Base-by-base conservation (phyloP, 2,888 invertebrate genomes). In the Bibio marci region DNA sequence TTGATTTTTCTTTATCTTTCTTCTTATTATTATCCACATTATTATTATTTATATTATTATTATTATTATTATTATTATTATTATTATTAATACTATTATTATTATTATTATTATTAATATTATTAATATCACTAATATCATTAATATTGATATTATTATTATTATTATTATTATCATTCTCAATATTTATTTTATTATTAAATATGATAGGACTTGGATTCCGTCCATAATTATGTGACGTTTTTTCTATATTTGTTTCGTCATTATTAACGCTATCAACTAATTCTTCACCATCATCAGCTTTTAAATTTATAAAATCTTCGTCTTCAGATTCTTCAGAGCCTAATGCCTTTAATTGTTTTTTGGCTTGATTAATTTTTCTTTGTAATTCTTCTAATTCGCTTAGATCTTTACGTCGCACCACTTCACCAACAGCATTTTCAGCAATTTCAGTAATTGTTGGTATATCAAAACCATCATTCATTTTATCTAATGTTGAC, bases 371-470 rank as follows among this genome's bases (percentile, higher is more conserved):
- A 47, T 60, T 63, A 38, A 78, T 76, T 57, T 74, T 73, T 45
- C 67, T 70, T 59, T 78, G 76, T 46, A 77, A 70, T 48, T 66
- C 64, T 19, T 63, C 61, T 39, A 70, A 52, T 47, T 69, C 66
- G 11, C 61, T 61, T 28, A 67, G 59, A 47, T 64, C 68, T 27
- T 59, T 56, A 15, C 60, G 39, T 14, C 53, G 2, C 11, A 37
- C 30, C 26, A 30, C 41, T 19, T 40, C 36, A 26, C 33, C 41
- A 14, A 36, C 37, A 5, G 38, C 37, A 25, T 38, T 41, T 38
- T 45, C 44, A 12, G 45, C 44, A 17, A 58, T 59, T 53, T 69
- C 66, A 8, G 63, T 59, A 31, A 65, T 56, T 34, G 62, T 60
- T 15, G 67, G 65, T 45, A 65, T 63, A 53, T 70, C 66, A 47